Base-by-base conservation (phyloP, 2,888 invertebrate species). In the Noctua janthina region DNA sequence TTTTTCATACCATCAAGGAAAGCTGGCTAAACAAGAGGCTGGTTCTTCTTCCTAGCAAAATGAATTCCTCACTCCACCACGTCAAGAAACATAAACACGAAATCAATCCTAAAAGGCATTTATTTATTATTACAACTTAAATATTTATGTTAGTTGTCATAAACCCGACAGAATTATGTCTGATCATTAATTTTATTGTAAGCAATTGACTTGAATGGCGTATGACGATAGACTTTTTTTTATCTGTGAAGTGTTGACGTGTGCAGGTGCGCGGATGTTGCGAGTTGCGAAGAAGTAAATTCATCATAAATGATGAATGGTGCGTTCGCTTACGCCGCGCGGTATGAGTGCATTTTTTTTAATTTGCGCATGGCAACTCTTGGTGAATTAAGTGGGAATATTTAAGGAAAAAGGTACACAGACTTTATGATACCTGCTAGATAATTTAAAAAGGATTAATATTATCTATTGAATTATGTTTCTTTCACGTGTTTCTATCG, bases 171-270 rank as follows among this genome's bases (percentile, higher is more conserved):
- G 92, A 93, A 92, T 92, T 92, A 93, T 92, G 93, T 92, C 84
- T 84, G 84, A 92, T 92, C 94, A 94, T 94, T 95, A 94, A 93
- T 95, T 93, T 95, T 94, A 94, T 93, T 94, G 92, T 94, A 92
- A 92, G 92, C 92, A 91, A 95, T 96, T 96, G 95, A 95, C 94
- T 96, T 96, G 94, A 96, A 95, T 95, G 94, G 95, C 90, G 91
- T 91, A 91, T 89, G 93, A 92, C 90, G 88, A 88, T 87, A 87
- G 89, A 88, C 88, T 91, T 89, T 90, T 91, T 91, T 92, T 91
- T 56, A 88, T 90, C 87, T 89, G 88, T 87, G 79, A 87, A 90
- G 90, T 91, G 92, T 92, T 91, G 91, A 91, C 89, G 89, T 89
- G 83, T 85, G 92, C 93, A 94, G 92, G 95, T 95, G 95, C 90